A percentile compares a stretch with the other conserved stretches of the same genome.
phyloP scores from a whole-genome alignment of 2,888 invertebrate species.

The Caenorhabditis wallacei region DNA sequence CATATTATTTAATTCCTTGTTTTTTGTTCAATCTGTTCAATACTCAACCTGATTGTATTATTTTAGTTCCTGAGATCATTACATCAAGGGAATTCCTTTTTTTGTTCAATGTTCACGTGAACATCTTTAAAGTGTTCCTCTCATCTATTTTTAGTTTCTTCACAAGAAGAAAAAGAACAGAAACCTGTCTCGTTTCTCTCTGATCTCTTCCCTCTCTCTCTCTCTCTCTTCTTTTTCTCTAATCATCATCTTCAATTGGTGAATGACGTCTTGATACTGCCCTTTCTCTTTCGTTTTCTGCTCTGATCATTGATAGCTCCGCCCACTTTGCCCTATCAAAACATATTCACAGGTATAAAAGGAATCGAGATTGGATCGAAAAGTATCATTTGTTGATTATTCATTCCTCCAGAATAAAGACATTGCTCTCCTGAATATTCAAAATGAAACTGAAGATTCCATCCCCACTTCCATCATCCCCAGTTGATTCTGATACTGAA shows the following conservation, averaged over 20 bases:
- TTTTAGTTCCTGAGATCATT: neutral
- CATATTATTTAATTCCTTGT: no score
- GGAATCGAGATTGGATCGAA: neutral
- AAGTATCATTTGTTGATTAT: slow-evolving; percentile 31
- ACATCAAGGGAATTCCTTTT: slow-evolving; percentile 1
- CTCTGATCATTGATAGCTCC: slow-evolving; percentile 35
- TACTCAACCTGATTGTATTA: neutral
- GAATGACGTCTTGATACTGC: slow-evolving; percentile 52
- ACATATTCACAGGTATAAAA: slow-evolving; percentile 51
- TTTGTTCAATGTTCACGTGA: slow-evolving; percentile 52
- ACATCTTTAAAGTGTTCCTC: slow-evolving; percentile 53
- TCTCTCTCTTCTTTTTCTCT: slow-evolving; percentile 5
- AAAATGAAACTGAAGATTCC: slow-evolving; percentile 48
- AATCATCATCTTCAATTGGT: slow-evolving; percentile 24
- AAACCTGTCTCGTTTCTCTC: slow-evolving; percentile 33
- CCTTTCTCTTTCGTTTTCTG: slow-evolving; percentile 57
- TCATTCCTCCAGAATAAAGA: neutral
- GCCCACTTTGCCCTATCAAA: slow-evolving; percentile 42
- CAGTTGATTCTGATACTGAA: slow-evolving; percentile 25
- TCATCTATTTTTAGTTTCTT: slow-evolving; percentile 49
- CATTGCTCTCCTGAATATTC: neutral
- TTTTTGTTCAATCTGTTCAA: no score
- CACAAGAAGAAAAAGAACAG: slow-evolving; percentile 34
- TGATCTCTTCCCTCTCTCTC: slow-evolving; percentile 4
- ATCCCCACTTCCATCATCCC: slow-evolving; percentile 45